phyloP scores from a whole-genome alignment of 2,797 vertebrate genomes.

The Pangasius mekongensis region DNA sequence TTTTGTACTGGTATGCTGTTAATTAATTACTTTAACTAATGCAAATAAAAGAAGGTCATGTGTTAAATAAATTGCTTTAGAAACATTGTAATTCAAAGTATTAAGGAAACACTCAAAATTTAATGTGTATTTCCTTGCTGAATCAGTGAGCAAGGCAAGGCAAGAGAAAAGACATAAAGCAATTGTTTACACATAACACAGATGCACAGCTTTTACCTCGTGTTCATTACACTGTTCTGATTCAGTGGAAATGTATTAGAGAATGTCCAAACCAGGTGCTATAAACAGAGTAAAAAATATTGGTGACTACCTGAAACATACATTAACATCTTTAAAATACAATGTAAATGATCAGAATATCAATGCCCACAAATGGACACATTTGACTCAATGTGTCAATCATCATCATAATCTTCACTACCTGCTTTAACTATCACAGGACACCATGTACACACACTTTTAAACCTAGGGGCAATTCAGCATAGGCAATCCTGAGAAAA shows the following conservation, averaged over 20 bases:
- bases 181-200: not conserved
- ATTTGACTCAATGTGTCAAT: not conserved
- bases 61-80: not conserved
- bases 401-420: not conserved
- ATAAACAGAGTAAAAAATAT: not conserved
- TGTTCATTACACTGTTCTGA: not conserved
- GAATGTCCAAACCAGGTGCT: not conserved
- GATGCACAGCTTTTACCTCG: not conserved
- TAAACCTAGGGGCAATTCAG: not conserved
- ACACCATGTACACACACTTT: not conserved
- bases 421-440: not conserved
- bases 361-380: not conserved
- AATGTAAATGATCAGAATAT: not conserved
- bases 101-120: not conserved
- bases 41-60: not conserved
- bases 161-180: not conserved
- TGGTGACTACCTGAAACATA: not conserved
- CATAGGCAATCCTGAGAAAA: not conserved
- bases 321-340: not conserved
- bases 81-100: not conserved
- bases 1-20: constrained; percentile 2
- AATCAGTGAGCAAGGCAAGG: not conserved
- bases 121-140: not conserved
- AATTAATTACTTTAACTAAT: not conserved
- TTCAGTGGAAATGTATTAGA: not conserved